These are phyloP conservation scores for Lysiphlebus fabarum DNA, from an alignment of 1,140 invertebrate species.

Conservation along the genomic window DNA sequence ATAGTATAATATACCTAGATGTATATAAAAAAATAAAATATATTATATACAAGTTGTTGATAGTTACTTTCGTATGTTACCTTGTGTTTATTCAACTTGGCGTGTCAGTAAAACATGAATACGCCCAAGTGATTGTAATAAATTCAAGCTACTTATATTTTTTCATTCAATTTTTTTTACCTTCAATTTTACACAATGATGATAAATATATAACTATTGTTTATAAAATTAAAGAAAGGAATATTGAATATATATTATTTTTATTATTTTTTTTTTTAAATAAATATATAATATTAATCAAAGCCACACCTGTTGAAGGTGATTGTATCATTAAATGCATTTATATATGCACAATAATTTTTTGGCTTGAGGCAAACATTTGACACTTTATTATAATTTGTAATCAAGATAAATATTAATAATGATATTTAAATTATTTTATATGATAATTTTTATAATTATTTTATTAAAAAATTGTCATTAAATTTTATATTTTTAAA, in stretches of 20 bases:
- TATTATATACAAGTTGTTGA: too few relatives aligned
- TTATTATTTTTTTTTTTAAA: neutral
- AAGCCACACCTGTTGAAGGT: constrained; percentile 13
- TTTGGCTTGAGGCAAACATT: neutral
- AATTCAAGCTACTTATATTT: constrained; percentile 19
- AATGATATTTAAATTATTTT: too few relatives aligned
- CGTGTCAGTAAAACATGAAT: constrained; percentile 22
- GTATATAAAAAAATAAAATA: too few relatives aligned
- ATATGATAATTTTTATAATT: too few relatives aligned
- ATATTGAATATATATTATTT: neutral
- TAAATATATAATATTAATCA: neutral
- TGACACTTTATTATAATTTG: too few relatives aligned
- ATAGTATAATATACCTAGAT: too few relatives aligned
- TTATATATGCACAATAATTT: neutral
- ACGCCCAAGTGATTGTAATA: constrained; percentile 22
- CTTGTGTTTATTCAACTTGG: constrained; percentile 15
- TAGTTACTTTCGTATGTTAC: constrained; percentile 4
- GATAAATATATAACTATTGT: constrained; percentile 19
- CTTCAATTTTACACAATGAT: constrained; percentile 3
- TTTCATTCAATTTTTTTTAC: neutral
- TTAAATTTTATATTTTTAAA: too few relatives aligned
- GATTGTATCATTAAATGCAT: constrained; percentile 9
- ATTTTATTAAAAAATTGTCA: too few relatives aligned
- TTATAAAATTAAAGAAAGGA: neutral
- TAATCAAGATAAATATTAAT: too few relatives aligned